Evolutionary conservation across 2,797 vertebrate genomes (phyloP), one percentile per base, ranked within the genome.

Genomic region (Amblyraja radiata): DNA sequence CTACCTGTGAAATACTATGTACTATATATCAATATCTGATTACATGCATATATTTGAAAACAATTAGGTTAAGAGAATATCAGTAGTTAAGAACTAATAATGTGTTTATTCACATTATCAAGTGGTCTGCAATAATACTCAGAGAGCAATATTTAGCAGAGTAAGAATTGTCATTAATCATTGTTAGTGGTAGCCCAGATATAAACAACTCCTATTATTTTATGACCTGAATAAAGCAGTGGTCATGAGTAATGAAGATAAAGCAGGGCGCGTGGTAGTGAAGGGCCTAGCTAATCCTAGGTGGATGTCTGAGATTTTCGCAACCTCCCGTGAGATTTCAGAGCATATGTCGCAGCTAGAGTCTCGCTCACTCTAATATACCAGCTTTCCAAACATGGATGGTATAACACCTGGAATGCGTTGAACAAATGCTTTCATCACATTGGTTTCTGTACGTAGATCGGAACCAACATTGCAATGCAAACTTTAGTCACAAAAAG

Each of bases 111-210:
- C 46, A 54, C 9, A 0, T 54, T 61, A 65, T 28, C 11, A 86
- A 86, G n/a, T 86, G 61, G 83, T 63, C 58, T 86, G 83, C n/a
- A 65, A 86, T 86, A n/a, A 86, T 28, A 14, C 83, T 86, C 25
- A 86, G 58, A 86, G 6, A 9, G 61, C 16, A 65, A 11, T 28
- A n/a, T 65, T 63, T 61, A 86, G 32, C 61, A 58, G 81, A n/a
- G 10, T 84, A 28, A 58, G 81, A 63, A 63, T 28, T 86, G 28
- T 8, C 58, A 63, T 65, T 61, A 28, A 58, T 58, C 58, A 86
- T 58, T 86, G 58, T 63, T 28, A 65, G 58, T n/a, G n/a, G 28
- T 65, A 86, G 83, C 83, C 61, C 28, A 63, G 83, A 86, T 32
- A 86, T 84, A 32, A 86, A 86, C 58, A 65, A 86, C 13, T 86